Evolutionary conservation across 2,888 invertebrate species (phyloP), one percentile per base, ranked within the genome.

Genomic region (Molorchus minor): DNA sequence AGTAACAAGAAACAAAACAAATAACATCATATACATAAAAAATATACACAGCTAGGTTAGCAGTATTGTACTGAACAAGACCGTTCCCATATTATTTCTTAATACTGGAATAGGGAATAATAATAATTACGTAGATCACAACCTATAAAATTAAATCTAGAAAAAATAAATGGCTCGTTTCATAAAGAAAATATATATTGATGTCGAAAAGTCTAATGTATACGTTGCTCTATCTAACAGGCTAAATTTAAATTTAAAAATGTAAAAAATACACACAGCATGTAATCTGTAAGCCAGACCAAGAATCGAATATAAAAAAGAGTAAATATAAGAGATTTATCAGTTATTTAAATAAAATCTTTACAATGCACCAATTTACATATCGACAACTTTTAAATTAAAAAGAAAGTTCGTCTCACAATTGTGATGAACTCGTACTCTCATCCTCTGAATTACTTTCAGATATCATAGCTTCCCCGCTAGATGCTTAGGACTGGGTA

Each of bases 381-480:
- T 60, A 60, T 60, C 20, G 36, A 61, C 44, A 60, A 58, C 38
- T 40, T 52, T 53, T 55, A 41, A 44, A 46, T 53, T 57, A 62
- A 58, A 62, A 64, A 12, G 43, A 60, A 21, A 60, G 61, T 58
- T 61, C 63, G 38, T 65, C 62, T 79, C 76, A 79, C 71, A 79
- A 75, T 77, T 73, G 83, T 30, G 84, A 84, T 4, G 82, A 83
- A 61, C 79, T 79, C 36, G 83, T 84, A 65, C 83, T 84, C 69
- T 85, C 85, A 65, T 85, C 85, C 69, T 86, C 86, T 0, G 85
- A 85, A 66, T 85, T 84, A 58, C 84, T 84, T 58, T 85, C 88
- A n/a, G 87, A 87, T 25, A 87, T 85, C 85, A 88, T 87, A 40
- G 87, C 87, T 75, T 88, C 88, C 87, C 88, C 35, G 88, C 88